Evolutionary conservation across 2,797 vertebrate species (phyloP).

Genomic region (Amblyopsis hoosieri): DNA sequence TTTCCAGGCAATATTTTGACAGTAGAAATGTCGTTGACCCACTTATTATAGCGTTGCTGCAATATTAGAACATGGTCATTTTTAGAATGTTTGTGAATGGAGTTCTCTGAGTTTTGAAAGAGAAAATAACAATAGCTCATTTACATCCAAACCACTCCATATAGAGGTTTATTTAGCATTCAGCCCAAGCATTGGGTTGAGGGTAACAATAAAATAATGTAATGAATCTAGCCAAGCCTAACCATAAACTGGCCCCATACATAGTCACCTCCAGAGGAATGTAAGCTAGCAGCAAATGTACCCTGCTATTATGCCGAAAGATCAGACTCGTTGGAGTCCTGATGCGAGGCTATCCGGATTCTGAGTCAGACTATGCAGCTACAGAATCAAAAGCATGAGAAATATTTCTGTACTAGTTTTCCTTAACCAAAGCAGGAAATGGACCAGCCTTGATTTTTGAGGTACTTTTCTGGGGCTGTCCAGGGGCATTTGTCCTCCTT

Average conservation of each 20-base stretch:
- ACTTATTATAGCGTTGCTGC: slow-evolving; percentile 50
- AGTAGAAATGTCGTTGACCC: slow-evolving; percentile 55
- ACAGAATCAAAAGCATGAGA: slow-evolving; percentile 65
- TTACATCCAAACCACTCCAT: slow-evolving; percentile 3
- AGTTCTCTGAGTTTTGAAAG: slow-evolving; percentile 11
- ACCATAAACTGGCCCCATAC: slow-evolving; percentile 30
- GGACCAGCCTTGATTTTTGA: slow-evolving; percentile 32
- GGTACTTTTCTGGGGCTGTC: slow-evolving; percentile 24
- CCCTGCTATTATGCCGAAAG: slow-evolving; percentile 46
- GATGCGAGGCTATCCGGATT: slow-evolving; percentile 49
- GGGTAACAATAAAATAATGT: slow-evolving; percentile 53
- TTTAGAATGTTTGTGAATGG: slow-evolving; percentile 22
- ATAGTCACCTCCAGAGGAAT: slow-evolving; percentile 69
- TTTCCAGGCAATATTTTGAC: slow-evolving; percentile 54
- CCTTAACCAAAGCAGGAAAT: slow-evolving; percentile 56
- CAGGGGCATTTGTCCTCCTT: background rate
- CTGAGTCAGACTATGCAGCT: slow-evolving; percentile 33
- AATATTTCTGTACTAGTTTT: slow-evolving; percentile 55
- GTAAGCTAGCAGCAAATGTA: slow-evolving; percentile 44
- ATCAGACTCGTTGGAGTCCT: slow-evolving; percentile 46
- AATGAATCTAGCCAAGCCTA: slow-evolving; percentile 39
- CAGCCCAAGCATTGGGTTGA: slow-evolving; percentile 28
- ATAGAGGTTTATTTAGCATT: slow-evolving; percentile 21
- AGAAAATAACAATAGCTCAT: slow-evolving; percentile 13
- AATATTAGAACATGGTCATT: slow-evolving; percentile 37